Conservation (phyloP, 2,113 vertebrate genomes). For the Rissa tridactyla region DNA sequence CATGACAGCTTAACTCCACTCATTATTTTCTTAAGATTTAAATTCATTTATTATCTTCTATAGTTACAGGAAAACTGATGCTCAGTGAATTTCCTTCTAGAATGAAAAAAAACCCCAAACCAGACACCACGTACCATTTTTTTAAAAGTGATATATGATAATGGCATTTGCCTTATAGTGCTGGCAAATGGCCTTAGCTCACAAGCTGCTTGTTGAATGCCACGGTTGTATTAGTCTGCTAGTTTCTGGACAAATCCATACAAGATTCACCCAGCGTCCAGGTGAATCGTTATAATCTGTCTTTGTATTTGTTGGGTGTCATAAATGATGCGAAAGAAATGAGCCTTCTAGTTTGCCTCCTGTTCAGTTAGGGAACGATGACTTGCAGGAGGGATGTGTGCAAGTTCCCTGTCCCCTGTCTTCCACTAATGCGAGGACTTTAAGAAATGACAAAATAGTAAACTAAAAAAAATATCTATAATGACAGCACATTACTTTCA, state of each 20-base stretch:
- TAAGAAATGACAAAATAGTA: background rate
- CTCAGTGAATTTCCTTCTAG: background rate
- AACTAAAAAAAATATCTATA: background rate
- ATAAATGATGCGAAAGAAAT: background rate
- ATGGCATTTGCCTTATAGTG: background rate
- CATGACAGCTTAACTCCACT: background rate
- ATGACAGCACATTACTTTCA: background rate
- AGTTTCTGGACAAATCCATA: background rate
- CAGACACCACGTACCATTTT: background rate
- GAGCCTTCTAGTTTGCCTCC: background rate
- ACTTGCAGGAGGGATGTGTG: background rate
- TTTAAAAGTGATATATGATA: background rate
- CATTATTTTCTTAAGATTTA: background rate
- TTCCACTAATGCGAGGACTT: background rate
- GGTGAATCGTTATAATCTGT: background rate
- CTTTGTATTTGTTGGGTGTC: background rate
- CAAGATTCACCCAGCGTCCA: fast-evolving
- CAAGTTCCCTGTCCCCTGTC: background rate
- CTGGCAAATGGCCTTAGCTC: background rate
- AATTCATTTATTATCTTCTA: background rate
- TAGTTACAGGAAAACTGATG: background rate
- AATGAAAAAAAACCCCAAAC: background rate
- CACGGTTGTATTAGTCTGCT: background rate
- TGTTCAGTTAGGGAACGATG: background rate
- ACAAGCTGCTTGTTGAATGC: background rate